These are phyloP conservation scores for Sminthurides aquaticus DNA, from an alignment of 2,888 invertebrate genomes.

Conservation along the genomic window DNA sequence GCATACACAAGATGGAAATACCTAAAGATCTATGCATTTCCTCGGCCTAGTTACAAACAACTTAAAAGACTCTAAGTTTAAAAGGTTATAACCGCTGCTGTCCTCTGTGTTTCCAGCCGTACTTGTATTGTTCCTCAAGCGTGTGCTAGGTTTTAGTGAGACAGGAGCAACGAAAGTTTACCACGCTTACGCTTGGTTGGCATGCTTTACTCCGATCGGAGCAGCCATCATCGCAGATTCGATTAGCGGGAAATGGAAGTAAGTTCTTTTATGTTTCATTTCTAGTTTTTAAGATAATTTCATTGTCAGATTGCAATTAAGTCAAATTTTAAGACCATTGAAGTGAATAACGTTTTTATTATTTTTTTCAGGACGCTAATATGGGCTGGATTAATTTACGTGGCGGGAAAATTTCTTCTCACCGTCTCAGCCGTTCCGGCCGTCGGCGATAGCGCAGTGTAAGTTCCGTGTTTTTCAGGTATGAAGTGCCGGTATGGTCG, in stretches of 20 bases:
- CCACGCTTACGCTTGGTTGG: conserved; percentile 79
- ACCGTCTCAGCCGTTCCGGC: conserved; percentile 49
- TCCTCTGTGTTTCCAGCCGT: no score
- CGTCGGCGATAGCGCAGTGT: conserved; percentile 19
- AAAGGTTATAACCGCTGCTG: no score
- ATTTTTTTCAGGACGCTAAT: conserved; percentile 50
- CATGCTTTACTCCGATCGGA: conserved; percentile 77
- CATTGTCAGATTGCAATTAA: neutral
- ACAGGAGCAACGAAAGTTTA: conserved; percentile 75
- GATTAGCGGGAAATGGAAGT: conserved; percentile 77
- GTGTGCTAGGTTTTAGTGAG: conserved; percentile 64
- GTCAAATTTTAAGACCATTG: neutral
- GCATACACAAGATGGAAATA: no score
- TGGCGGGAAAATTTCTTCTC: conserved; percentile 50
- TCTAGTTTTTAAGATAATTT: neutral
- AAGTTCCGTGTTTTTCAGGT: conserved; percentile 13
- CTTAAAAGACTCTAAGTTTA: no score
- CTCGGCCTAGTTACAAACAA: no score
- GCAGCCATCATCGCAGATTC: conserved; percentile 93
- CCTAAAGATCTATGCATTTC: no score
- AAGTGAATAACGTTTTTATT: no score
- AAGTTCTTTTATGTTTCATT: neutral
- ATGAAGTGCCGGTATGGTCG: no score
- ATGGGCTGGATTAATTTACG: conserved; percentile 52
- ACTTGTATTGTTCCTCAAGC: conserved; percentile 77